Conservation (phyloP, 2,888 invertebrate genomes). For the Augiades crinisus region DNA sequence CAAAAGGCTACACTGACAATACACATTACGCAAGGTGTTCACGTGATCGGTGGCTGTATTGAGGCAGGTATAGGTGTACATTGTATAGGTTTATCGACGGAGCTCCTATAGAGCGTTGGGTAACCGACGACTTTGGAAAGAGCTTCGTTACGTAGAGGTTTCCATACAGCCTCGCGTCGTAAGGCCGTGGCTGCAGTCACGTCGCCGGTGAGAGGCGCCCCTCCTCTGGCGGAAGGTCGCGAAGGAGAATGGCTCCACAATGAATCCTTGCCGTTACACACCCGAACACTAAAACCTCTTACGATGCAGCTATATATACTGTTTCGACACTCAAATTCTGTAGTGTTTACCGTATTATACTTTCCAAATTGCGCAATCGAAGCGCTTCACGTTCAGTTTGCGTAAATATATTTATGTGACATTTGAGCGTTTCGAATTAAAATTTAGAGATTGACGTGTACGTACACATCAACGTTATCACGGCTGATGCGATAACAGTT, state of each 20-base stretch:
- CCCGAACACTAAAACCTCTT: conserved; percentile 42
- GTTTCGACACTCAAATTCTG: conserved; percentile 24
- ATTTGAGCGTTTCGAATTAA: conserved; percentile 26
- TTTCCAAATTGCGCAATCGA: conserved; percentile 25
- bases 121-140: conserved; percentile 66
- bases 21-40: conserved; percentile 69
- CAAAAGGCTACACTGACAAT: conserved; percentile 65
- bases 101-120: conserved; percentile 74
- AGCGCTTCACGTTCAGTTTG: conserved; percentile 21
- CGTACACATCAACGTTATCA: conserved; percentile 45
- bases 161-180: conserved; percentile 78
- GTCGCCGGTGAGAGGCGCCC: conserved; percentile 78
- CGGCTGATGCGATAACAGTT: conserved; percentile 53
- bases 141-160: conserved; percentile 78
- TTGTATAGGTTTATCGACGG: conserved; percentile 62
- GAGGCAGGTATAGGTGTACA: conserved; percentile 48
- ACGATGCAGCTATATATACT: conserved; percentile 20
- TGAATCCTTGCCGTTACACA: conserved; percentile 69
- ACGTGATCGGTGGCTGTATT: conserved; percentile 71
- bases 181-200: conserved; percentile 80
- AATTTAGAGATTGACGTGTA: conserved; percentile 41
- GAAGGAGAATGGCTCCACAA: conserved; percentile 74
- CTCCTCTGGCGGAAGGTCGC: conserved; percentile 77
- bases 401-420: conserved; percentile 22
- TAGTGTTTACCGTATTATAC: conserved; percentile 24